Conservation (phyloP, 2,888 invertebrate species). For the Melinopterus prodromus region DNA sequence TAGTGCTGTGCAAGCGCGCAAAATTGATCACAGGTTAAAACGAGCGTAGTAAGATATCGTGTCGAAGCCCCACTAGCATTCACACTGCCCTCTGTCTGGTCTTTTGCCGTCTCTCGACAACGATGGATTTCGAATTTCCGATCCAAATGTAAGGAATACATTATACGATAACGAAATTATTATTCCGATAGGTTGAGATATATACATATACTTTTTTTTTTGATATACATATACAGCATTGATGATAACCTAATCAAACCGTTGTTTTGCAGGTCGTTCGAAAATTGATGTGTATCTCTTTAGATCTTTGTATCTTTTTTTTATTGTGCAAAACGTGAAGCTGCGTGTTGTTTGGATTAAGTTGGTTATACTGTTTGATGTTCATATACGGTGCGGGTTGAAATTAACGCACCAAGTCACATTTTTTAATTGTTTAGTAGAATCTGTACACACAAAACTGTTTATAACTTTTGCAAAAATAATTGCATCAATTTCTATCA, state of each 20-base stretch:
- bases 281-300: constrained; percentile 35
- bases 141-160: constrained; percentile 47
- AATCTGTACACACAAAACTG: too few relatives aligned
- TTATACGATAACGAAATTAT: constrained; percentile 37
- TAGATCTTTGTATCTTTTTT: neutral
- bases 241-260: constrained; percentile 31
- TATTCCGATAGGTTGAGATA: constrained; percentile 35
- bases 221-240: neutral
- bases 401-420: too few relatives aligned
- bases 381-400: too few relatives aligned
- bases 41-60: constrained; percentile 35
- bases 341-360: too few relatives aligned
- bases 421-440: too few relatives aligned
- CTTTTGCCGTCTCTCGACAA: constrained; percentile 29
- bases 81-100: constrained; percentile 31
- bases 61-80: neutral
- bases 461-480: too few relatives aligned
- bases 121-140: constrained; percentile 35
- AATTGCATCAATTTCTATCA: too few relatives aligned
- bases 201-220: constrained; percentile 41
- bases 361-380: too few relatives aligned
- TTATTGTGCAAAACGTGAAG: too few relatives aligned
- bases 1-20: constrained; percentile 35
- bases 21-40: neutral
- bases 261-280: constrained; percentile 36